Conservation (phyloP, 1,140 invertebrate genomes). For the Popillia japonica region DNA sequence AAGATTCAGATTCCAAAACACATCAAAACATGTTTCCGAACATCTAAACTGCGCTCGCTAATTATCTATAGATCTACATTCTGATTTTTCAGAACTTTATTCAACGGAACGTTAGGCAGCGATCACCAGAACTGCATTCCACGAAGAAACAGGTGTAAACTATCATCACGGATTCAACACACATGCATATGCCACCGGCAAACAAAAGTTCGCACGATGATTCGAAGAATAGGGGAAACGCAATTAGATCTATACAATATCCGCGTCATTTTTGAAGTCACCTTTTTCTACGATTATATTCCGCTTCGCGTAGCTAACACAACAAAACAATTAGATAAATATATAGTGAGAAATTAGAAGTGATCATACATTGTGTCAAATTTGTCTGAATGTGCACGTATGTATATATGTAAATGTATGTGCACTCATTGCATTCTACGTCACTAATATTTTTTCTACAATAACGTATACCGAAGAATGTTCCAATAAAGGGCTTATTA, state of each 20-base stretch:
- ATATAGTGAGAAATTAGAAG: background rate
- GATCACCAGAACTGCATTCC: conserved; percentile 3
- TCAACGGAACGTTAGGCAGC: background rate
- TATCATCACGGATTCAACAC: background rate
- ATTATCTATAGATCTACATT: background rate
- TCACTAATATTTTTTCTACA: too few relatives aligned
- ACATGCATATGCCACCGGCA: background rate
- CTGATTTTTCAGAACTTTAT: background rate
- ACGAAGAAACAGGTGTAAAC: conserved; percentile 8
- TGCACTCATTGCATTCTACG: too few relatives aligned
- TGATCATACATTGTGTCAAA: too few relatives aligned
- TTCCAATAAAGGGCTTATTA: too few relatives aligned
- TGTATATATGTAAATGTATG: too few relatives aligned
- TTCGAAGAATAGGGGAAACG: background rate
- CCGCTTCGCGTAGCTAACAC: background rate
- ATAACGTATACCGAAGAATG: too few relatives aligned
- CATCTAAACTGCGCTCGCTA: background rate
- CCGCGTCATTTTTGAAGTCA: conserved; percentile 6
- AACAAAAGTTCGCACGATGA: conserved; percentile 17
- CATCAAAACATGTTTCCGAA: background rate
- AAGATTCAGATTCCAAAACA: background rate
- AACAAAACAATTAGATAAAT: background rate
- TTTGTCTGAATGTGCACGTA: too few relatives aligned
- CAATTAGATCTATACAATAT: conserved; percentile 7
- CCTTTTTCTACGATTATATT: background rate